A percentile compares a stretch with the other conserved stretches of the same genome.
Evolutionary conservation across 1,140 invertebrate species (phyloP).

Genomic region (Agraylea sexmaculata): DNA sequence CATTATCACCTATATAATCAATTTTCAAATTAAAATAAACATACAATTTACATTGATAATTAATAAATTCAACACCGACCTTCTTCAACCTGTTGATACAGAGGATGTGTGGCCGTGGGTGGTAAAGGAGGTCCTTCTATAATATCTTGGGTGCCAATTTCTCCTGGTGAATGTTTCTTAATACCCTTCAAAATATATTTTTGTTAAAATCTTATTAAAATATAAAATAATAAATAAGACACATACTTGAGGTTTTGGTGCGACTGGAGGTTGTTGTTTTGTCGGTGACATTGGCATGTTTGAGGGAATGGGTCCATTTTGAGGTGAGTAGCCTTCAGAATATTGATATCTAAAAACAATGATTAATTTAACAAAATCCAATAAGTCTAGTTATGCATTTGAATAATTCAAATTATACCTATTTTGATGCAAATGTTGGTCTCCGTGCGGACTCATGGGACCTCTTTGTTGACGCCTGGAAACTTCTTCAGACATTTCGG

Average conservation of each 20-base stretch:
- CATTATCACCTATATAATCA: slow-evolving; percentile 15
- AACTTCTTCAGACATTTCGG: slow-evolving; percentile 74
- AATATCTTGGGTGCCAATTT: slow-evolving; percentile 20
- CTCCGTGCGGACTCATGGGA: slow-evolving; percentile 21
- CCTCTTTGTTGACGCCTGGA: slow-evolving; percentile 54
- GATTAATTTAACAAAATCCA: too few relatives aligned
- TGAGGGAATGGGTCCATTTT: slow-evolving; percentile 24
- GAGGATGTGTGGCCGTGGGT: slow-evolving; percentile 60
- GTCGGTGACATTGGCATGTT: slow-evolving; percentile 35
- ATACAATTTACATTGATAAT: slow-evolving; percentile 4
- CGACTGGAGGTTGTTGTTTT: slow-evolving; percentile 39
- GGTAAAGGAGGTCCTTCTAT: slow-evolving; percentile 58
- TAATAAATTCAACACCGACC: slow-evolving; percentile 22
- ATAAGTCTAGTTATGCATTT: too few relatives aligned
- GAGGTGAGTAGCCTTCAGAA: slow-evolving; percentile 10
- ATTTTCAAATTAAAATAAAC: not conserved
- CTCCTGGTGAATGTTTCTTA: slow-evolving; percentile 17
- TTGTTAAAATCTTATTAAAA: not conserved
- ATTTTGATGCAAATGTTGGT: slow-evolving; percentile 17
- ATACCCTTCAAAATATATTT: slow-evolving; percentile 10
- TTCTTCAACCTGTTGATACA: slow-evolving; percentile 38
- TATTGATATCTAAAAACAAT: slow-evolving; percentile 19
- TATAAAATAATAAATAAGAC: slow-evolving; percentile 3
- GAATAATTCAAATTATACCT: slow-evolving; percentile 4
- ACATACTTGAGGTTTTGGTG: slow-evolving; percentile 38